A percentile compares a stretch with the other conserved stretches of the same genome.
Conservation (phyloP, 2,113 vertebrate species). For the Rhea pennata region DNA sequence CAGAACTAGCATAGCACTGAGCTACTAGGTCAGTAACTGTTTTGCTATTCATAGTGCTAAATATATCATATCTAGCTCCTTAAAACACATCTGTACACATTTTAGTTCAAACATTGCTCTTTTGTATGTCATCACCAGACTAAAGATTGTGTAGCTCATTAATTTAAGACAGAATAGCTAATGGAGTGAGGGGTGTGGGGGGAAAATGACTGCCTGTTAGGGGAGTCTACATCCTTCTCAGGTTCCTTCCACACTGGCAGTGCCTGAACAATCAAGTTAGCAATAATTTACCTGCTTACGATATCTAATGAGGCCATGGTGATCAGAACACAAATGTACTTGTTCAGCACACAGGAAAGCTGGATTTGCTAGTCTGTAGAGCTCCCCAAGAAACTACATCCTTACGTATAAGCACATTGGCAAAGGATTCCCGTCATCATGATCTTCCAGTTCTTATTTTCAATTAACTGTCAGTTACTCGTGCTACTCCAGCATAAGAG, state of each 20-base stretch:
- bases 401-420: not conserved
- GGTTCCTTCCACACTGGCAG: not conserved
- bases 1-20: not conserved
- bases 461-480: not conserved
- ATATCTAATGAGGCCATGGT: fast-evolving
- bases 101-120: not conserved
- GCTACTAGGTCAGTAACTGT: not conserved
- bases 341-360: not conserved
- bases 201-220: not conserved
- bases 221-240: not conserved
- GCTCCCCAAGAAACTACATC: not conserved
- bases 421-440: not conserved
- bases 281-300: not conserved
- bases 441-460: not conserved
- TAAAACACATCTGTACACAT: not conserved
- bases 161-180: not conserved
- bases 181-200: not conserved
- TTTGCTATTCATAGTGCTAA: not conserved
- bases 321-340: not conserved
- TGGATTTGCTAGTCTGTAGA: not conserved
- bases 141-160: not conserved
- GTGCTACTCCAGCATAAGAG: not conserved
- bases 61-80: not conserved
- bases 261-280: not conserved
- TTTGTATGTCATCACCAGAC: not conserved